A percentile compares a stretch with the other conserved stretches of the same genome.
Conservation (phyloP, 1,140 invertebrate genomes). For the Holotrichia oblita region DNA sequence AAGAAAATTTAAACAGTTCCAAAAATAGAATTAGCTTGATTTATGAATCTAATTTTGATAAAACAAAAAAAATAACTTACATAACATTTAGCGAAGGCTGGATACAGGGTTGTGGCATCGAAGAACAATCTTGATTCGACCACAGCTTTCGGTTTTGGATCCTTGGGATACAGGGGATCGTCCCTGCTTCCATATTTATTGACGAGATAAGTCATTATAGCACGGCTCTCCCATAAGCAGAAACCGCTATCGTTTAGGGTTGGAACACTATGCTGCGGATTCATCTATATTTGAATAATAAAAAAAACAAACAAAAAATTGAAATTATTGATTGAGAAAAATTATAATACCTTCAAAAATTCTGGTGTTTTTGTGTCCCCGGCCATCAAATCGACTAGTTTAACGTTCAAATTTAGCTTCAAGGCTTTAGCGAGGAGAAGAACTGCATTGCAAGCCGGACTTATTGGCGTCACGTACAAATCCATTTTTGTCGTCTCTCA, state of each 20-base stretch:
- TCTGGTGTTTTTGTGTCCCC: constrained; percentile 77
- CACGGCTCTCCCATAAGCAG: constrained; percentile 73
- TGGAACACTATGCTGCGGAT: constrained; percentile 76
- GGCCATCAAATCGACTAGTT: constrained; percentile 68
- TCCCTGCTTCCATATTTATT: constrained; percentile 76
- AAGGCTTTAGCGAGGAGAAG: constrained; percentile 71
- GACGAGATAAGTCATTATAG: constrained; percentile 78
- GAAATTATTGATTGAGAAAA: too few species aligned
- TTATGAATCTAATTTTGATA: background rate
- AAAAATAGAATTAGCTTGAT: background rate
- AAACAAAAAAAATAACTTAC: background rate
- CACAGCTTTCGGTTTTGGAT: constrained; percentile 72
- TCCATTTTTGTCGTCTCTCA: too few species aligned
- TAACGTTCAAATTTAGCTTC: constrained; percentile 75
- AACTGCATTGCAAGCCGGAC: constrained; percentile 70
- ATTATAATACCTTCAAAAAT: constrained; percentile 72
- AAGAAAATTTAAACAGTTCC: background rate
- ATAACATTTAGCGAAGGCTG: constrained; percentile 9
- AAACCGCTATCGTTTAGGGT: constrained; percentile 75
- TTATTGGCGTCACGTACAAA: constrained; percentile 51
- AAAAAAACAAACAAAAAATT: background rate
- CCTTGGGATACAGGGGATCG: constrained; percentile 77
- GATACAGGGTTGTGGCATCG: constrained; percentile 75
- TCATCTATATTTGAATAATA: constrained; percentile 63
- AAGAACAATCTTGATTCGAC: constrained; percentile 81